Conservation (phyloP, 2,113 vertebrate genomes). For the Antechinus stuartii region DNA sequence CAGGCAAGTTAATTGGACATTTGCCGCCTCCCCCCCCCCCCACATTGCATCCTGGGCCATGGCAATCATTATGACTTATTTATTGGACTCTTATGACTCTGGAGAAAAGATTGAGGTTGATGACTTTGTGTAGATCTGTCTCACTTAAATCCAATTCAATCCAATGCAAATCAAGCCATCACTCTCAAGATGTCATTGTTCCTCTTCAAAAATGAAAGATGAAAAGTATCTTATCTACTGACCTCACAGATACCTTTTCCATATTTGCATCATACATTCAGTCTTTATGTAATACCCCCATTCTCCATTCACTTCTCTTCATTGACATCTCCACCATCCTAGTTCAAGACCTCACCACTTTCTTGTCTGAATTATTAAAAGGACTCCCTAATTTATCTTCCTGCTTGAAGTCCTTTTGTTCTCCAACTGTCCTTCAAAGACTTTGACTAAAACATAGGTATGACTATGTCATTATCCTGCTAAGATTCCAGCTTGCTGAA, state of each 20-base stretch:
- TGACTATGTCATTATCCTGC: background rate
- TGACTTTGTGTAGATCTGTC: background rate
- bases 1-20: background rate
- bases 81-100: background rate
- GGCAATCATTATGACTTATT: background rate
- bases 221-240: background rate
- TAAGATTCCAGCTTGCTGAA: background rate
- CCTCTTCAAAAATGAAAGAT: background rate
- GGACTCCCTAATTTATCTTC: background rate
- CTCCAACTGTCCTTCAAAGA: background rate
- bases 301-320: background rate
- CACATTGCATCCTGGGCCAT: background rate
- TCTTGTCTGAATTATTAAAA: background rate
- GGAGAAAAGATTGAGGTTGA: background rate
- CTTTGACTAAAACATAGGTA: background rate
- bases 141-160: too few species aligned
- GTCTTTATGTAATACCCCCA: background rate
- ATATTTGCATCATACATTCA: background rate
- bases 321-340: background rate
- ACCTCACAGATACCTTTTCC: background rate
- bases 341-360: background rate
- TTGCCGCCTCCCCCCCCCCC: background rate
- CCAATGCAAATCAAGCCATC: background rate
- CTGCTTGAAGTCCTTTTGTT: background rate
- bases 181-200: too few species aligned